Percentiles rank a stretch among this genome's conserved stretches.
Evolutionary conservation across 1,140 invertebrate genomes (phyloP).

Genomic region (Mesaphorura yosii): DNA sequence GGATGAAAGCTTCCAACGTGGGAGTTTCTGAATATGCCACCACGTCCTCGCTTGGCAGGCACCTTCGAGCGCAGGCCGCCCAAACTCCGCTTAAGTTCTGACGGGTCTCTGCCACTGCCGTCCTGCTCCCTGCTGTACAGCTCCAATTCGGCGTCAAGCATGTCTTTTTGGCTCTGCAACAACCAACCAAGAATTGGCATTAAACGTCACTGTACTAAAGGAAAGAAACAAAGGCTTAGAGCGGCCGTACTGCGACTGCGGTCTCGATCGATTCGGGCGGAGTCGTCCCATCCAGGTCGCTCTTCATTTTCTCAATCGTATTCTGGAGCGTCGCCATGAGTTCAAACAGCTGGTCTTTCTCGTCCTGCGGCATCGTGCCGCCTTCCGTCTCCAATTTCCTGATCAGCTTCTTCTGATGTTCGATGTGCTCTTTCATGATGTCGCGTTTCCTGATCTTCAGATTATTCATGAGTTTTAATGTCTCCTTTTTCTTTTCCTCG

Average conservation of each 20-base stretch:
- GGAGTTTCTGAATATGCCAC: conserved; percentile 8
- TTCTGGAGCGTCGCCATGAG: conserved; percentile 57
- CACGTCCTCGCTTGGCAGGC: conserved; percentile 32
- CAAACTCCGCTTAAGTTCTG: conserved; percentile 57
- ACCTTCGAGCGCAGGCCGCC: conserved; percentile 57
- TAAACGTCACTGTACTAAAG: not conserved
- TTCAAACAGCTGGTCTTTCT: conserved; percentile 53
- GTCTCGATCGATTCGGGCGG: not conserved
- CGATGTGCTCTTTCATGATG: conserved; percentile 62
- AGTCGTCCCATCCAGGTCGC: conserved; percentile 45
- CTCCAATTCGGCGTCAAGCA: conserved; percentile 77
- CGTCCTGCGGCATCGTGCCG: conserved; percentile 41
- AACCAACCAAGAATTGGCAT: not conserved
- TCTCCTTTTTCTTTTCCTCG: conserved; percentile 53
- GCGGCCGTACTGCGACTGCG: not conserved
- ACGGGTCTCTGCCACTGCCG: conserved; percentile 60
- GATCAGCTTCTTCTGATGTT: conserved; percentile 62
- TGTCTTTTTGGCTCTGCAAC: conserved; percentile 58
- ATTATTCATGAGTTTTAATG: conserved; percentile 56
- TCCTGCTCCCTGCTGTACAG: conserved; percentile 70
- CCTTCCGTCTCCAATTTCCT: conserved; percentile 57
- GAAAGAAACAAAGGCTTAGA: not conserved
- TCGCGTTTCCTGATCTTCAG: conserved; percentile 63
- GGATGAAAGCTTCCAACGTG: too few relatives aligned
- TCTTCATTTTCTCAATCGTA: conserved; percentile 60